Evolutionary conservation across 2,888 invertebrate species (phyloP).

Genomic region (Clusia tigrina): DNA sequence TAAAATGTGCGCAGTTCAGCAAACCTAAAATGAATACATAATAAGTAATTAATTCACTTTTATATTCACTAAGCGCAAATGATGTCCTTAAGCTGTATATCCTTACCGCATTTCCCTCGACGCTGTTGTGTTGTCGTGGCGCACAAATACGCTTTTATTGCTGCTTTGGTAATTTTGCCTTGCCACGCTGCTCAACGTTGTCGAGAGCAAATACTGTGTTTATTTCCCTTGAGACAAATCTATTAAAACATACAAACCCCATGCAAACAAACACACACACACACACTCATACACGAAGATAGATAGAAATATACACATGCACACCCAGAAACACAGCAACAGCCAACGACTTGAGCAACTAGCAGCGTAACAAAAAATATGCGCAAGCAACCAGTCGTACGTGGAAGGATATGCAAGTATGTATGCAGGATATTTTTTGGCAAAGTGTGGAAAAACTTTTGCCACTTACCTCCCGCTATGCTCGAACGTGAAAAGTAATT

Average conservation of each 20-base stretch:
- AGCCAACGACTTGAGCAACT: too few species aligned
- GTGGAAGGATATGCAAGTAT: too few species aligned
- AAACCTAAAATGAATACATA: slow-evolving; percentile 26
- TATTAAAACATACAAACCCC: slow-evolving; percentile 34
- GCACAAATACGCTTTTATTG: slow-evolving; percentile 14
- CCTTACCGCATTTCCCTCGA: not conserved
- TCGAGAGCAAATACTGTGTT: slow-evolving; percentile 20
- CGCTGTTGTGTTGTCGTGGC: not conserved
- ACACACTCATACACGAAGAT: not conserved
- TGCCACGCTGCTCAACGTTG: not conserved
- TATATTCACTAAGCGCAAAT: slow-evolving; percentile 24
- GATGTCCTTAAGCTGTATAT: slow-evolving; percentile 12
- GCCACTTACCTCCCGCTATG: not conserved
- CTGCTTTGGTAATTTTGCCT: slow-evolving; percentile 3
- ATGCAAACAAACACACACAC: not conserved
- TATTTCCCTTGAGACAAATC: slow-evolving; percentile 42
- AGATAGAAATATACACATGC: not conserved
- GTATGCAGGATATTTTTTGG: slow-evolving; percentile 5
- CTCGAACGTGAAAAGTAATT: slow-evolving; percentile 39
- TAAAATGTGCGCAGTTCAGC: slow-evolving; percentile 18
- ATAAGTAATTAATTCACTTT: slow-evolving; percentile 26
- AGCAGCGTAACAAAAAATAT: too few species aligned
- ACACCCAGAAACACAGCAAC: not conserved
- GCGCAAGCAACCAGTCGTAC: too few species aligned
- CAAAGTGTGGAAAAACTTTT: slow-evolving; percentile 6